Conservation (phyloP, 2,797 vertebrate species). For the Cirrhinus mrigala region DNA sequence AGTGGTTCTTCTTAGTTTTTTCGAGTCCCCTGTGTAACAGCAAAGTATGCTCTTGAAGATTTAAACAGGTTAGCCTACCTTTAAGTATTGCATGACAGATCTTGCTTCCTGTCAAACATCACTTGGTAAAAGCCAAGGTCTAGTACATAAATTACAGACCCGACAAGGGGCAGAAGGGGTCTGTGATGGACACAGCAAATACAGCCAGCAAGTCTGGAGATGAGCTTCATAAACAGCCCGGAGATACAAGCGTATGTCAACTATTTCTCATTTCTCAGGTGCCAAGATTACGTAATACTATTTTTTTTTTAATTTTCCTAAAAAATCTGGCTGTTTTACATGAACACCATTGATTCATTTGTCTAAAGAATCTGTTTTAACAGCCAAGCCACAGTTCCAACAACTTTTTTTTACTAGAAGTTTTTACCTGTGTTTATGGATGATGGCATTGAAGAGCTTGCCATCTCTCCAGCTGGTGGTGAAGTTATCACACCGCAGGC, state of each 20-base stretch:
- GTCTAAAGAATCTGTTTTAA: not conserved
- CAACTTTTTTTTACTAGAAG: not conserved
- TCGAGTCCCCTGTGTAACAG: not conserved
- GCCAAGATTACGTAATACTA: not conserved
- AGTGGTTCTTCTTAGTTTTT: not conserved
- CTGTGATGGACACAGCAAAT: not conserved
- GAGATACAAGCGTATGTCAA: not conserved
- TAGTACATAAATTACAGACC: not conserved
- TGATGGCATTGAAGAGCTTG: constrained; percentile 92
- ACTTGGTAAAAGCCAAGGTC: not conserved
- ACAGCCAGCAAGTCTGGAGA: constrained; percentile 24
- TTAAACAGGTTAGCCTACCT: not conserved
- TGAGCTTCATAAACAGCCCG: constrained; percentile 13
- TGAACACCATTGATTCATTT: not conserved
- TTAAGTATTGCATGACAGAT: not conserved
- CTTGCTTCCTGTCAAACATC: constrained; percentile 24
- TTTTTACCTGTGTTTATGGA: constrained; percentile 89
- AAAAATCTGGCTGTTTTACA: not conserved
- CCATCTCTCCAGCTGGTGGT: constrained; percentile 93
- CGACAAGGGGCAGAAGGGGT: not conserved
- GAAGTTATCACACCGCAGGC: constrained; percentile 94
- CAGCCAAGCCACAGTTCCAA: not conserved
- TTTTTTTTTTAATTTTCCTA: not conserved
- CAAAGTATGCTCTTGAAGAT: not conserved
- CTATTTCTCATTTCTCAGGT: not conserved